Conservation (phyloP, 2,888 invertebrate species). For the Drosophila kambysellisi region DNA sequence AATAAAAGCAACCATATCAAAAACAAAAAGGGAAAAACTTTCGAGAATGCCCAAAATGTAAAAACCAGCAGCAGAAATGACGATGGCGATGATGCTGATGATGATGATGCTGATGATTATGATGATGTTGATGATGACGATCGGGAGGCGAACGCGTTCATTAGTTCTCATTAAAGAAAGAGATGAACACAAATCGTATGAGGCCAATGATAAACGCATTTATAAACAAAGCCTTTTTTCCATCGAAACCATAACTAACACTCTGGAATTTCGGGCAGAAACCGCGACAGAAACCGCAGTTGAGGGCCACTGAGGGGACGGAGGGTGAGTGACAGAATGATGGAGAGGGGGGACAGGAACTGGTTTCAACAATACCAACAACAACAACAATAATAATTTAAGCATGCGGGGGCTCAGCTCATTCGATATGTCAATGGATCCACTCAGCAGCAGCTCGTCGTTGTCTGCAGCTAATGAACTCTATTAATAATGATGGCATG, state of each 20-base stretch:
- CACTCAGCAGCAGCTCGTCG: slow-evolving; percentile 15
- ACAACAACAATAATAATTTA: background rate
- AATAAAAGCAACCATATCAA: slow-evolving; percentile 31
- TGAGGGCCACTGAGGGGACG: background rate
- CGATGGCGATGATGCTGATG: background rate
- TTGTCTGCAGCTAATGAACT: slow-evolving; percentile 60
- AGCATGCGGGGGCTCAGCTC: slow-evolving; percentile 17
- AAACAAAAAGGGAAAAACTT: slow-evolving; percentile 8
- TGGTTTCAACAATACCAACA: slow-evolving; percentile 20
- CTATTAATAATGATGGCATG: slow-evolving; percentile 54
- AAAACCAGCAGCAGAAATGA: slow-evolving; percentile 49
- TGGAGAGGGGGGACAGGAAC: background rate
- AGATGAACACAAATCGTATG: slow-evolving; percentile 16
- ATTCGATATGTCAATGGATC: slow-evolving; percentile 22
- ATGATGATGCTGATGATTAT: background rate
- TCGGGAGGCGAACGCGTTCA: slow-evolving; percentile 51
- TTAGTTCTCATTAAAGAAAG: slow-evolving; percentile 62
- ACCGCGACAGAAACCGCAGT: background rate
- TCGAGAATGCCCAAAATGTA: slow-evolving; percentile 33
- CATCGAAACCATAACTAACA: slow-evolving; percentile 60
- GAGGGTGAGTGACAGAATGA: background rate
- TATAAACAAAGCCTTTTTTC: slow-evolving; percentile 73
- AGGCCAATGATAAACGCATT: slow-evolving; percentile 58
- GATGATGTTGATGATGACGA: slow-evolving; percentile 11
- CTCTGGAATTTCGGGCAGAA: slow-evolving; percentile 37